Conservation (phyloP, 2,797 vertebrate species). For the Ispidina picta region DNA sequence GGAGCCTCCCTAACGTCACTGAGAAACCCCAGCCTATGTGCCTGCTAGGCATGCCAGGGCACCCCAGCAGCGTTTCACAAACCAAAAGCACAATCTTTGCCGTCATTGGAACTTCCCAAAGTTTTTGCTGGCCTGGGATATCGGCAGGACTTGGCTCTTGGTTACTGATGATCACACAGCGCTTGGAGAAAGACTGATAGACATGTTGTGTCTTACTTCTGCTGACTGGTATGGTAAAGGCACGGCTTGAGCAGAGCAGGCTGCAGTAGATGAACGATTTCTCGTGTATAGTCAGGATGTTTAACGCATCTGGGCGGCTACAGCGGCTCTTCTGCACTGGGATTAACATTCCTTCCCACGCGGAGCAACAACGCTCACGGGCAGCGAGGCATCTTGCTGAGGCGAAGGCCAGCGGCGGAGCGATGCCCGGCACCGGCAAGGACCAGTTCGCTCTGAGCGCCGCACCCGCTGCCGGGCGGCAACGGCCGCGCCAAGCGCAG, state of each 20-base stretch:
- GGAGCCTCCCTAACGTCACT: neutral
- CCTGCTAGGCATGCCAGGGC: neutral
- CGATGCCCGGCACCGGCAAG: neutral
- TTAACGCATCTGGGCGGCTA: conserved; percentile 4
- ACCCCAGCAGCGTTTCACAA: neutral
- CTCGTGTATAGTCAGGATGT: neutral
- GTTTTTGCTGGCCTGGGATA: neutral
- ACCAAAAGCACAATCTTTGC: neutral
- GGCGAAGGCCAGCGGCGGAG: neutral
- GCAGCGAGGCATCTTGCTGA: neutral
- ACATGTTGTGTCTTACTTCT: neutral
- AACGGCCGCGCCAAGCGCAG: neutral
- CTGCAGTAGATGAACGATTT: conserved; percentile 36
- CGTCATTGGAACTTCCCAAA: neutral
- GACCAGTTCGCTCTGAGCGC: neutral
- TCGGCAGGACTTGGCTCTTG: accelerated
- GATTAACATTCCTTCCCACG: neutral
- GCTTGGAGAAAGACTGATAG: neutral
- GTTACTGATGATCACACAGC: neutral
- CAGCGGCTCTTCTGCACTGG: neutral
- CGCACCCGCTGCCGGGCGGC: neutral
- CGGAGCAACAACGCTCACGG: neutral
- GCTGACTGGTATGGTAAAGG: neutral
- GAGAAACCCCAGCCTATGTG: neutral
- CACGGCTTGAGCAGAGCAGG: neutral